Evolutionary conservation across 2,888 invertebrate genomes (phyloP).

Genomic region (Tetranychus truncatus): DNA sequence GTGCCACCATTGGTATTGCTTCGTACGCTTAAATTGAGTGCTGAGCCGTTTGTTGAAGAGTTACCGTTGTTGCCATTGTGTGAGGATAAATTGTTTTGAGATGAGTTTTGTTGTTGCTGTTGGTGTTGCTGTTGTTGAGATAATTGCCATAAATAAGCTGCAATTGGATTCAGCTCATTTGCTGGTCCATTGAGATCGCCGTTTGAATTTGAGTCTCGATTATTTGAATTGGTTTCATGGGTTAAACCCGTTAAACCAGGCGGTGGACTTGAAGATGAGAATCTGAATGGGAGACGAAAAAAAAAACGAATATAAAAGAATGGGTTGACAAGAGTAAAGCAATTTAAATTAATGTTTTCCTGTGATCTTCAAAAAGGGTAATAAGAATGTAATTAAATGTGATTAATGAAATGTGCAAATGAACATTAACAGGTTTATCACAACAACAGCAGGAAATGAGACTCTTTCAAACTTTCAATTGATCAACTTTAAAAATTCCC

Average conservation of each 20-base stretch:
- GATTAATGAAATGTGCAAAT: too few relatives aligned
- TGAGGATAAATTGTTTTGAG: conserved; percentile 12
- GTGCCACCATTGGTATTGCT: neutral
- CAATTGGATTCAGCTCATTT: conserved; percentile 19
- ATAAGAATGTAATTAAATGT: too few relatives aligned
- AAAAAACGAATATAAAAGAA: too few relatives aligned
- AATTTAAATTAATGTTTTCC: too few relatives aligned
- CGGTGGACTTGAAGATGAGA: conserved; percentile 18
- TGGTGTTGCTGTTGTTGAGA: conserved; percentile 21
- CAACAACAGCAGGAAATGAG: too few relatives aligned
- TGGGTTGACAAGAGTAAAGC: too few relatives aligned
- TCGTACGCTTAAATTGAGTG: neutral
- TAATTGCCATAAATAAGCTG: conserved; percentile 22
- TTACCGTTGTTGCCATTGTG: neutral
- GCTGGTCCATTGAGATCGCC: neutral
- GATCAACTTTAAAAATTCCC: too few relatives aligned
- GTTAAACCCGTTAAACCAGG: conserved; percentile 12
- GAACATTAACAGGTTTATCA: too few relatives aligned
- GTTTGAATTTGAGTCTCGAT: neutral
- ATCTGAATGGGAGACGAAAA: conserved; percentile 11
- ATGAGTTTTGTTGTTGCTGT: conserved; percentile 20
- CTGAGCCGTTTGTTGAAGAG: neutral
- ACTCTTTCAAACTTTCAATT: too few relatives aligned
- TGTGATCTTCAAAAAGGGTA: too few relatives aligned
- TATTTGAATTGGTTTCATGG: neutral